phyloP scores from a whole-genome alignment of 1,140 invertebrate species.

The Lepidotrigona ventralis region DNA sequence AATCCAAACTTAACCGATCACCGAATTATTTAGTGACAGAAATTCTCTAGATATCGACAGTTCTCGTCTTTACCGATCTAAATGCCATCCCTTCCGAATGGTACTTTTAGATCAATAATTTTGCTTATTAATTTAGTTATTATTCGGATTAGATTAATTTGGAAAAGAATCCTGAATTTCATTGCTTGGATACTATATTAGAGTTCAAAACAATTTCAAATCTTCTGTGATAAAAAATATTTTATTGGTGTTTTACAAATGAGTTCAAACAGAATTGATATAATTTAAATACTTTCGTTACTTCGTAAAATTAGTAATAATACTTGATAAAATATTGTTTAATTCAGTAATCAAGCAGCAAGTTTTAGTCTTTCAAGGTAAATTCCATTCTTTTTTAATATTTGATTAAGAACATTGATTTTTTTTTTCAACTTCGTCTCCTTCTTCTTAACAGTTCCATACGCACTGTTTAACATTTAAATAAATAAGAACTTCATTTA shows the following conservation, averaged over 20 bases:
- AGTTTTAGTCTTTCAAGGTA: background rate
- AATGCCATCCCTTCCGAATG: no score
- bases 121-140: no score
- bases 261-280: background rate
- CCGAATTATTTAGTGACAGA: no score
- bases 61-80: no score
- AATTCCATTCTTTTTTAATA: background rate
- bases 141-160: no score
- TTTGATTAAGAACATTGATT: no score
- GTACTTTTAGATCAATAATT: no score
- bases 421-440: background rate
- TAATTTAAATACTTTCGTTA: background rate
- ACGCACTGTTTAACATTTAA: background rate
- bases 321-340: background rate
- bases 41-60: no score
- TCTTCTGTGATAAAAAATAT: background rate
- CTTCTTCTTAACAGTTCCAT: background rate
- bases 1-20: no score
- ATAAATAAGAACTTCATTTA: background rate
- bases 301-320: background rate
- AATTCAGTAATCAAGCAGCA: background rate
- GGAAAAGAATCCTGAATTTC: no score
- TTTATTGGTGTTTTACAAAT: background rate
- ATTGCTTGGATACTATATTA: no score
- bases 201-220: no score